phyloP scores from a whole-genome alignment of 2,888 invertebrate species.

The Campoplex nolae region DNA sequence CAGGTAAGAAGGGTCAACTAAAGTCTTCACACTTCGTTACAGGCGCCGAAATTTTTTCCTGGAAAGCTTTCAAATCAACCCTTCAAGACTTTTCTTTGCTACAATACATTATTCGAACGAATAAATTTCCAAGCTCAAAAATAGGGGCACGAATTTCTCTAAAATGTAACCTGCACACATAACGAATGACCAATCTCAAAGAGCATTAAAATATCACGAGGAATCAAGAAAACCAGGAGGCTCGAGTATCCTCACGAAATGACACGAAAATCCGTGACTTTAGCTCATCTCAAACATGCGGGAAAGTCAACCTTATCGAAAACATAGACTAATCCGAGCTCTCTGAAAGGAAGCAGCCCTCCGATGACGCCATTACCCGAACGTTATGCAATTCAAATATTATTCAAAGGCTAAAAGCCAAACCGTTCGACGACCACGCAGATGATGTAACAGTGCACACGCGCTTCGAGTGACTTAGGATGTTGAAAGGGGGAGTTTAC shows the following conservation, averaged over 20 bases:
- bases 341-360: slow-evolving; percentile 1
- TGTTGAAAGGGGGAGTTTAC: slow-evolving; percentile 38
- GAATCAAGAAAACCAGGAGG: slow-evolving; percentile 22
- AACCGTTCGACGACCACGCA: slow-evolving; percentile 76
- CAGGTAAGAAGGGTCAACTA: no score
- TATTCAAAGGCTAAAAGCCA: slow-evolving; percentile 84
- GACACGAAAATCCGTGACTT: slow-evolving; percentile 32
- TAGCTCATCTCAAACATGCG: slow-evolving; percentile 54
- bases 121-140: not conserved
- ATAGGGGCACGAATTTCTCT: slow-evolving; percentile 1
- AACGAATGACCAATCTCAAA: not conserved
- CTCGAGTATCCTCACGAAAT: slow-evolving; percentile 30
- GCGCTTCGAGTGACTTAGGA: slow-evolving; percentile 43
- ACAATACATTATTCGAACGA: not conserved
- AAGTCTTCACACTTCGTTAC: no score
- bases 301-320: slow-evolving; percentile 77
- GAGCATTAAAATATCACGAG: not conserved
- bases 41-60: not conserved
- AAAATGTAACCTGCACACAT: no score
- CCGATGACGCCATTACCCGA: slow-evolving; percentile 52
- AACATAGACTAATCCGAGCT: slow-evolving; percentile 79
- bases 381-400: slow-evolving; percentile 85
- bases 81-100: not conserved
- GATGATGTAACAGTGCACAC: slow-evolving; percentile 66
- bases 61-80: no score